Percentiles rank a stretch among this genome's conserved stretches.
phyloP scores from a whole-genome alignment of 2,113 vertebrate species.

The Cavia aperea region DNA sequence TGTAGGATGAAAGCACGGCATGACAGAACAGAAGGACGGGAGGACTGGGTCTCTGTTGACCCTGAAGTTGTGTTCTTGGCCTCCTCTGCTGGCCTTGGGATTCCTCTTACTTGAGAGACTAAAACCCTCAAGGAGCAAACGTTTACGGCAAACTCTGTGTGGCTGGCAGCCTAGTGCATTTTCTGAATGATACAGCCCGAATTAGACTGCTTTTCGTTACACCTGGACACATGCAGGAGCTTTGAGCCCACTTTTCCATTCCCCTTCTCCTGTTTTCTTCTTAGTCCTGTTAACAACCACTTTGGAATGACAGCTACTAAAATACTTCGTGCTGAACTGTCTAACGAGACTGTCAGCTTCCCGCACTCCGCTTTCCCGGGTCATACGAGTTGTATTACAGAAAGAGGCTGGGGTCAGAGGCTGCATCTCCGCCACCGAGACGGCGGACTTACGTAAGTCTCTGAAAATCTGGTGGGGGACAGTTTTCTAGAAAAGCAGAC shows the following conservation, averaged over 20 bases:
- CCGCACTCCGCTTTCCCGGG: not conserved
- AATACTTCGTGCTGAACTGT: not conserved
- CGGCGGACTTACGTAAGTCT: too few species aligned
- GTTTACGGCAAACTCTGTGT: not conserved
- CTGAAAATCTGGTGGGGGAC: not conserved
- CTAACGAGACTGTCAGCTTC: too few species aligned
- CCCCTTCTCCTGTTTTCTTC: not conserved
- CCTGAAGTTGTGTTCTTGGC: not conserved
- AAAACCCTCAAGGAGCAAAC: not conserved
- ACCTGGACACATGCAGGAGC: not conserved
- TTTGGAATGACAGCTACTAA: not conserved
- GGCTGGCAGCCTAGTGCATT: rapidly evolving
- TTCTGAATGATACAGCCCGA: not conserved
- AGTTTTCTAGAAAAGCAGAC: not conserved
- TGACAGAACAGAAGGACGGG: not conserved
- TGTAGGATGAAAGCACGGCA: not conserved
- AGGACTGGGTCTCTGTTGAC: not conserved
- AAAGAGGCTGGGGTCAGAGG: too few species aligned
- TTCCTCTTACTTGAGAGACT: not conserved
- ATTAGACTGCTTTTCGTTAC: not conserved
- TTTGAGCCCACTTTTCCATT: not conserved
- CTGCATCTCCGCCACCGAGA: not conserved
- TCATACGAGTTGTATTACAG: not conserved
- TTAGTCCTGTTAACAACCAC: not conserved
- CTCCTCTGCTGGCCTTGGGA: too few species aligned